phyloP scores from a whole-genome alignment of 2,113 vertebrate species.

The Lophura nycthemera region DNA sequence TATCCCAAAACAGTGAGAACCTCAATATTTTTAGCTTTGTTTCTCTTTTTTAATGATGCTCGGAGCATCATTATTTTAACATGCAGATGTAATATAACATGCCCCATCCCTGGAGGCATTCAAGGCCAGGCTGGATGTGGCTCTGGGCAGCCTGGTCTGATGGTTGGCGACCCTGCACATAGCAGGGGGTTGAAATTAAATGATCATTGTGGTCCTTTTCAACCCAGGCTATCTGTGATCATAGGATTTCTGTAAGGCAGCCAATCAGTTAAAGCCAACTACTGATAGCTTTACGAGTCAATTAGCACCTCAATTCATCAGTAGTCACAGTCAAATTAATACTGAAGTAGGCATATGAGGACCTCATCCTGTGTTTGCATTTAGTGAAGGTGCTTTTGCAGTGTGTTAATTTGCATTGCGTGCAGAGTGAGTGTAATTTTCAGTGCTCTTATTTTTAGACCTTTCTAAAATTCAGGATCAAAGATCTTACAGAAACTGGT shows the following conservation, averaged over 20 bases:
- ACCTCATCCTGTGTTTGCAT: constrained; percentile 28
- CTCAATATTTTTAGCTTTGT: constrained; percentile 23
- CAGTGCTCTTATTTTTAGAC: not conserved
- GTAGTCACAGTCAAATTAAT: constrained; percentile 40
- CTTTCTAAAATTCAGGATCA: not conserved
- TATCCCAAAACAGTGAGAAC: constrained; percentile 18
- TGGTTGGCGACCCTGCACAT: no score
- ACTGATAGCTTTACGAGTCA: constrained; percentile 38
- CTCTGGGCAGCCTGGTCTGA: no score
- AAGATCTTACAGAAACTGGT: not conserved
- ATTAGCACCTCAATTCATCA: constrained; percentile 63
- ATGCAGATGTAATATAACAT: no score
- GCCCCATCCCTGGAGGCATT: no score
- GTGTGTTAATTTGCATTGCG: constrained; percentile 35
- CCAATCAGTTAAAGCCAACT: constrained; percentile 39
- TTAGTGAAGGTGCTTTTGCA: constrained; percentile 54
- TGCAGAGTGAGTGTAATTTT: not conserved
- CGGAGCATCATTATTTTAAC: not conserved
- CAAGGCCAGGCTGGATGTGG: no score
- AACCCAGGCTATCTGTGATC: no score
- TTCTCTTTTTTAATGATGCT: not conserved
- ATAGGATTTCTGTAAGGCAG: not conserved
- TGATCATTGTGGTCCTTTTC: no score
- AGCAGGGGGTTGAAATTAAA: no score
- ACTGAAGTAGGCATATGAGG: not conserved